Evolutionary conservation across 2,888 invertebrate genomes (phyloP).

Genomic region (Eudemis profundana): DNA sequence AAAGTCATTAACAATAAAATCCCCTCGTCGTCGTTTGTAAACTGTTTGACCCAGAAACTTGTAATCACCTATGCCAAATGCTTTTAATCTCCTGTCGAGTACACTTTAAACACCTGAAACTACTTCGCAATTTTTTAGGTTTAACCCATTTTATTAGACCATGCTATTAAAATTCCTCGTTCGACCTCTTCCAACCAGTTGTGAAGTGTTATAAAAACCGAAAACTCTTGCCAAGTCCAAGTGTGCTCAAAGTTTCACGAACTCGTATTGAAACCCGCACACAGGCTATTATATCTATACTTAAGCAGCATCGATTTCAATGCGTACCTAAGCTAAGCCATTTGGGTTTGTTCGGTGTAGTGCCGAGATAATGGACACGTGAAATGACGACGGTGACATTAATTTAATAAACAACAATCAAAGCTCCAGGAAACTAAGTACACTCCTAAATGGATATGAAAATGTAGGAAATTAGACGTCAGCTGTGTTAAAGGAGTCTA

Average conservation of each 20-base stretch:
- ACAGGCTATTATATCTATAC: constrained; percentile 11
- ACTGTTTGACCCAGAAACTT: too few relatives aligned
- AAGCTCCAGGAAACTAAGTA: too few relatives aligned
- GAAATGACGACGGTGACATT: neutral
- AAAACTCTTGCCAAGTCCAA: constrained; percentile 18
- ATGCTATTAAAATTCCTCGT: constrained; percentile 3
- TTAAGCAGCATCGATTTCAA: constrained; percentile 6
- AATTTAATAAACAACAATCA: too few relatives aligned
- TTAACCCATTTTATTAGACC: neutral
- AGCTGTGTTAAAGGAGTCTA: neutral
- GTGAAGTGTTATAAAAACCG: constrained; percentile 21
- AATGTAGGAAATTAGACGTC: constrained; percentile 16
- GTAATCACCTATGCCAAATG: too few relatives aligned
- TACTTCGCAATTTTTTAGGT: neutral
- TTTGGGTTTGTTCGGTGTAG: constrained; percentile 3
- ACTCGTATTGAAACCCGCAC: constrained; percentile 16
- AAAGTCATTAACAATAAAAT: too few relatives aligned
- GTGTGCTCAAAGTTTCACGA: constrained; percentile 19
- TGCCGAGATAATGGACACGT: neutral
- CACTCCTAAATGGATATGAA: neutral
- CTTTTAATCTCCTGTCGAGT: too few relatives aligned
- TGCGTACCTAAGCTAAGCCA: constrained; percentile 8
- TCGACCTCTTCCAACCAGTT: constrained; percentile 21
- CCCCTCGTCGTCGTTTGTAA: too few relatives aligned
- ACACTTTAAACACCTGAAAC: neutral